A percentile compares a stretch with the other conserved stretches of the same genome.
Evolutionary conservation across 2,888 invertebrate genomes (phyloP).

Genomic region (Tineola bisselliella): DNA sequence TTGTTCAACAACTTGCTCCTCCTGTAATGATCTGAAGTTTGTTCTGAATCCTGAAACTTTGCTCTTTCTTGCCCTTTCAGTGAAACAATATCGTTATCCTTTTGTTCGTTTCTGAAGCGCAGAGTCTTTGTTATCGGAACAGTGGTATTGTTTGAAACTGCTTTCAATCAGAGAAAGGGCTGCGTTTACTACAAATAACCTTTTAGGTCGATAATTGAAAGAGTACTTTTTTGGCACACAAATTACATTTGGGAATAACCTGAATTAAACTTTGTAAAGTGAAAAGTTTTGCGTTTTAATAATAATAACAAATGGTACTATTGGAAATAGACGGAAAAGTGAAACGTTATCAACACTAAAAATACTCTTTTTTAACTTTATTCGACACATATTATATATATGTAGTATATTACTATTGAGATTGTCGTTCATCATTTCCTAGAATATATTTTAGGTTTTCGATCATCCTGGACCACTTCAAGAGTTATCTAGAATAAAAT

Average conservation of each 20-base stretch:
- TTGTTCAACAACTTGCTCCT: constrained; percentile 11
- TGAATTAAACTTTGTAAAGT: neutral
- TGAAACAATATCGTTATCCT: constrained; percentile 14
- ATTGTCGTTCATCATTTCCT: too few relatives aligned
- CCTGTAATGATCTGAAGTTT: constrained; percentile 11
- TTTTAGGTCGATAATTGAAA: constrained; percentile 13
- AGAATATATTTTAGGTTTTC: too few relatives aligned
- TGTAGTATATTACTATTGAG: too few relatives aligned
- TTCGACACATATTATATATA: too few relatives aligned
- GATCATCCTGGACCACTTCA: too few relatives aligned
- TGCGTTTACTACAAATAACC: constrained; percentile 15
- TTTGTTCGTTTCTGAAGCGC: constrained; percentile 2
- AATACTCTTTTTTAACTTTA: too few relatives aligned
- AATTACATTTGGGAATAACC: neutral
- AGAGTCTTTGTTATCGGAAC: constrained; percentile 9
- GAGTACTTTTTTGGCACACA: neutral
- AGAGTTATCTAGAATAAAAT: neutral
- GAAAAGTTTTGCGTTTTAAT: neutral
- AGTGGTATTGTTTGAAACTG: constrained; percentile 8
- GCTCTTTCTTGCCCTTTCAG: constrained; percentile 16
- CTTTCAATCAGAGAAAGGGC: constrained; percentile 12
- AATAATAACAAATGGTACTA: neutral
- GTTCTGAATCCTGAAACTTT: constrained; percentile 14
- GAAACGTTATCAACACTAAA: too few relatives aligned
- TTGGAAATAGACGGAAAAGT: too few relatives aligned